Conservation (phyloP, 2,888 invertebrate genomes). For the Aleiodes testaceus region DNA sequence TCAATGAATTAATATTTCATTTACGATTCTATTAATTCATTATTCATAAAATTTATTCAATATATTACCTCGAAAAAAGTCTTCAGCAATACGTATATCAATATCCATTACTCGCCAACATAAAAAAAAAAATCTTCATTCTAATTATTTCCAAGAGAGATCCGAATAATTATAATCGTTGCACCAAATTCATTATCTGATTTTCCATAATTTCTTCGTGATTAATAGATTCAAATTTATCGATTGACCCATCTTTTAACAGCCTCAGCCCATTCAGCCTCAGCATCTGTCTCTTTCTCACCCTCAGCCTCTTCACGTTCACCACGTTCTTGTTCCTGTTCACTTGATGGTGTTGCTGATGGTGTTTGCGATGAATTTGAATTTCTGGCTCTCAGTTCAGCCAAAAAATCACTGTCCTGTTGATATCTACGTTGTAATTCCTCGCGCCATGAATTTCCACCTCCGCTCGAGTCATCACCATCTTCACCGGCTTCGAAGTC, state of each 20-base stretch:
- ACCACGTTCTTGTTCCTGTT: constrained; percentile 64
- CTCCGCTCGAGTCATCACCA: constrained; percentile 76
- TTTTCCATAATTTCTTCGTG: neutral
- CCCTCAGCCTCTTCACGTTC: constrained; percentile 75
- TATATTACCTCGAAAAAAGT: constrained; percentile 12
- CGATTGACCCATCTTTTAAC: constrained; percentile 81
- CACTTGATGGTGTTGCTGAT: constrained; percentile 62
- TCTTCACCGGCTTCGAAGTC: constrained; percentile 83
- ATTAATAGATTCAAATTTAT: constrained; percentile 68
- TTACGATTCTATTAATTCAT: neutral
- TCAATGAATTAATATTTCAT: neutral
- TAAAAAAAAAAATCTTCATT: neutral
- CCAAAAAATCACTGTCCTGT: constrained; percentile 77
- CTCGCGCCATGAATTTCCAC: constrained; percentile 75
- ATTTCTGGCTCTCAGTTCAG: constrained; percentile 75
- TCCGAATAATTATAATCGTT: neutral
- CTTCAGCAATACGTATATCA: constrained; percentile 1
- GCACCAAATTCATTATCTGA: neutral
- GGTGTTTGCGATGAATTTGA: constrained; percentile 66
- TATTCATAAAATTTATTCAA: neutral
- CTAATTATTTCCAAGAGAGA: neutral
- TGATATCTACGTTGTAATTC: constrained; percentile 77
- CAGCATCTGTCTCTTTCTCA: constrained; percentile 68
- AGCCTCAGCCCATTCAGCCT: constrained; percentile 79
- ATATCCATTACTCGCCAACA: neutral